phyloP scores from a whole-genome alignment of 2,888 invertebrate genomes.

The Frankliniella intonsa region DNA sequence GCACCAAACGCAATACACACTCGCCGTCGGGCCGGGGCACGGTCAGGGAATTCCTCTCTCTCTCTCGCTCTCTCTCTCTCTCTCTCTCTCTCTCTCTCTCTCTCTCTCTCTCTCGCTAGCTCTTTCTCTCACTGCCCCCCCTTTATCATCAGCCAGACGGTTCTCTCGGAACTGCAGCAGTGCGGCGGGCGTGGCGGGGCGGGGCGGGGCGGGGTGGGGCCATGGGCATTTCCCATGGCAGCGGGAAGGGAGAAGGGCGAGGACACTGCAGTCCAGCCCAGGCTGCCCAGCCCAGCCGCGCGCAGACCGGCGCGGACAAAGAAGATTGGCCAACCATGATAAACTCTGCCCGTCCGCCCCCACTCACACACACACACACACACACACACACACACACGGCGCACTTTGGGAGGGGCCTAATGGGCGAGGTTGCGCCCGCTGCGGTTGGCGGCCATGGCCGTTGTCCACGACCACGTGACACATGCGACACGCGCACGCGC shows the following conservation, averaged over 20 bases:
- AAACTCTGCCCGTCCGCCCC: neutral
- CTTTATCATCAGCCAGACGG: too few relatives aligned
- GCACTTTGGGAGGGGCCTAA: too few relatives aligned
- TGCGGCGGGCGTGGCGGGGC: neutral
- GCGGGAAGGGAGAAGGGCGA: too few relatives aligned
- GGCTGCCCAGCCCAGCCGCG: too few relatives aligned
- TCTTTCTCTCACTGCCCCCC: too few relatives aligned
- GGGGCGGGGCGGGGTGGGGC: neutral
- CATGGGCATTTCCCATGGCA: too few relatives aligned
- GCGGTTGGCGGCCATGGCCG: too few relatives aligned
- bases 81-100: neutral
- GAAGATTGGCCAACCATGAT: constrained; percentile 22
- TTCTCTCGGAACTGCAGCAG: neutral
- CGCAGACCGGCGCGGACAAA: neutral
- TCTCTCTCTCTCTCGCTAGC: neutral
- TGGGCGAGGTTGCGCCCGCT: too few relatives aligned
- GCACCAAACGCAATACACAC: neutral
- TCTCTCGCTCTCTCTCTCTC: neutral
- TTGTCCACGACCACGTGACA: too few relatives aligned
- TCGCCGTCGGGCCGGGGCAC: neutral
- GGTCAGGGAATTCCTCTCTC: neutral
- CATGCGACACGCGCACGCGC: too few relatives aligned
- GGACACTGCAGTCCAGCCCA: too few relatives aligned
- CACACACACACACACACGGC: neutral
- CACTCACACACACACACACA: neutral